Evolutionary conservation across 1,140 invertebrate genomes (phyloP).

Genomic region (Panonychus citri): DNA sequence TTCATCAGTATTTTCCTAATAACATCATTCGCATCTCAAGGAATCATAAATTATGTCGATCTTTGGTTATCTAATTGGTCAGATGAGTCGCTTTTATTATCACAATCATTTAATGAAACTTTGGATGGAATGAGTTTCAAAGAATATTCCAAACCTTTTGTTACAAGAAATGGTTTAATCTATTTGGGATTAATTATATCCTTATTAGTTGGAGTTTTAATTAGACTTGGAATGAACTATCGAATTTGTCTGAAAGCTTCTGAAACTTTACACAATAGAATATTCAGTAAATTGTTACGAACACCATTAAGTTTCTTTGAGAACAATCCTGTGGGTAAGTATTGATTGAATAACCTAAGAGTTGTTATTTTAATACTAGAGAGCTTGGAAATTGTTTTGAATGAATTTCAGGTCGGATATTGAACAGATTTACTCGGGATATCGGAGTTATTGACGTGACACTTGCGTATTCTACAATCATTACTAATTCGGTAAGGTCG

Average conservation of each 20-base stretch:
- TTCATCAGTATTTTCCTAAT: background rate
- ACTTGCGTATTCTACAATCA: conserved; percentile 30
- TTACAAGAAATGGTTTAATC: too few relatives aligned
- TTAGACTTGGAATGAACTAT: conserved; percentile 32
- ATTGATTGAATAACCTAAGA: too few relatives aligned
- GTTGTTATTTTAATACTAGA: background rate
- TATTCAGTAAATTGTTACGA: conserved; percentile 53
- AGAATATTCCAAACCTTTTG: too few relatives aligned
- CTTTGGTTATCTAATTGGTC: too few relatives aligned
- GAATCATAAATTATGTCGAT: conserved; percentile 6
- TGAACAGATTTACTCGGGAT: conserved; percentile 12
- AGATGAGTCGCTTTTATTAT: too few relatives aligned
- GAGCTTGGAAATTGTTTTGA: background rate
- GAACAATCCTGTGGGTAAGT: conserved; percentile 39
- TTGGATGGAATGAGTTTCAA: too few relatives aligned
- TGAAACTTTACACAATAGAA: conserved; percentile 47
- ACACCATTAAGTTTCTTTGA: conserved; percentile 71
- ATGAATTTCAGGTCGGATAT: background rate
- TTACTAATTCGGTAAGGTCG: conserved; percentile 20
- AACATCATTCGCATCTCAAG: conserved; percentile 9
- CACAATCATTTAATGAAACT: too few relatives aligned
- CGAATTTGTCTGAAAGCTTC: conserved; percentile 31
- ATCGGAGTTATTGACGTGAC: conserved; percentile 2
- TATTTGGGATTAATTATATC: too few relatives aligned
- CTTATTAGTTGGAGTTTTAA: too few relatives aligned